phyloP scores from a whole-genome alignment of 2,888 invertebrate species.

The Girardia tigrina region DNA sequence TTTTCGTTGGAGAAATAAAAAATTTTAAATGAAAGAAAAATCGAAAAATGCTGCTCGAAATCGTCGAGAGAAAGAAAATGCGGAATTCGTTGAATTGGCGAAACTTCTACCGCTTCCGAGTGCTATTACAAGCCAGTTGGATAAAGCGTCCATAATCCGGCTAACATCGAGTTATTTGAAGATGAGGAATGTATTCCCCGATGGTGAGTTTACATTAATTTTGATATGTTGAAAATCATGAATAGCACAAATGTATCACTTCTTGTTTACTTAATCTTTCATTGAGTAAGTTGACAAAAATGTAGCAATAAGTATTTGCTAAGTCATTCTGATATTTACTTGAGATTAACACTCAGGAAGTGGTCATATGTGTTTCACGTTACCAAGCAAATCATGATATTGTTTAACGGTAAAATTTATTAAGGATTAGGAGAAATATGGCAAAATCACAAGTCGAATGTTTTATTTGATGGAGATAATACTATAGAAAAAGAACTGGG shows the following conservation, averaged over 20 bases:
- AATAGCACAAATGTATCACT: not conserved
- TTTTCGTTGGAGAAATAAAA: too few species aligned
- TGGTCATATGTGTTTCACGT: not conserved
- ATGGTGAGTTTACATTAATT: conserved; percentile 57
- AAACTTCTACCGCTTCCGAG: conserved; percentile 80
- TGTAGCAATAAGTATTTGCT: not conserved
- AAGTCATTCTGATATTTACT: not conserved
- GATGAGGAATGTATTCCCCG: conserved; percentile 88
- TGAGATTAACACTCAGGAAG: not conserved
- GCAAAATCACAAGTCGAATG: conserved; percentile 59
- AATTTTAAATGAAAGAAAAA: conserved; percentile 73
- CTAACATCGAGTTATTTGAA: conserved; percentile 87
- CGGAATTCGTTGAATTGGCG: conserved; percentile 81
- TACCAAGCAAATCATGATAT: not conserved
- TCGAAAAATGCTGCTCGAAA: conserved; percentile 90
- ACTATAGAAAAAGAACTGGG: conserved; percentile 73
- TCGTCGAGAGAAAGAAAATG: conserved; percentile 85
- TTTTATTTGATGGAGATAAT: conserved; percentile 49
- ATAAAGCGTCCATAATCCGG: conserved; percentile 87
- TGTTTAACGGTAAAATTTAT: not conserved
- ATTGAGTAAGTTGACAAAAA: not conserved
- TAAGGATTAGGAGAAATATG: conserved; percentile 83
- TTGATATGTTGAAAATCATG: not conserved
- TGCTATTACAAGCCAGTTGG: conserved; percentile 83
- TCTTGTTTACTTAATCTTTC: not conserved